Evolutionary conservation across 2,113 vertebrate genomes (phyloP).

Genomic region (Mesoclemmys tuberculata): DNA sequence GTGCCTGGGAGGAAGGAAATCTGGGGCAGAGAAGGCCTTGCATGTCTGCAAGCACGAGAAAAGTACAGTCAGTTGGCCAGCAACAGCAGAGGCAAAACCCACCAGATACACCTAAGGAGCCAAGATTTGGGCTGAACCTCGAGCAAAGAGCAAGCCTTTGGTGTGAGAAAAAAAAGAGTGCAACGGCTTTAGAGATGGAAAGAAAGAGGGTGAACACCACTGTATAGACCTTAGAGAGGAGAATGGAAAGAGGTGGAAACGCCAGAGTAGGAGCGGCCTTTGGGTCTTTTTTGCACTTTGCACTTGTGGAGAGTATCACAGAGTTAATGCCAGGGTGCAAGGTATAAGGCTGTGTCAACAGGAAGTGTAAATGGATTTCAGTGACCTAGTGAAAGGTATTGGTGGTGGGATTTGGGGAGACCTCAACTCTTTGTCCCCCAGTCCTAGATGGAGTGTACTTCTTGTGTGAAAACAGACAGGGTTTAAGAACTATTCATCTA

Average conservation of each 20-base stretch:
- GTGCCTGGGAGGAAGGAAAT: background rate
- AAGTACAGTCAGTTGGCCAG: background rate
- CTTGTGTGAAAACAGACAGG: background rate
- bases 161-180: background rate
- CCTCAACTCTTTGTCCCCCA: background rate
- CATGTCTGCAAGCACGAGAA: conserved; percentile 7
- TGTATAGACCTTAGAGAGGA: rapidly evolving
- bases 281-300: background rate
- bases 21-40: rapidly evolving
- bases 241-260: background rate
- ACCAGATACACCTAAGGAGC: background rate
- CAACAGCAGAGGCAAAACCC: background rate
- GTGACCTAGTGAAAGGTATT: background rate
- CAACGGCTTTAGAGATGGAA: background rate
- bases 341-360: background rate
- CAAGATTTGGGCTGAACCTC: background rate
- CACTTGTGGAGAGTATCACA: background rate
- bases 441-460: background rate
- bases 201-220: background rate
- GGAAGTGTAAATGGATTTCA: background rate
- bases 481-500: background rate
- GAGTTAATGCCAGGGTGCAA: background rate
- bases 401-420: background rate
- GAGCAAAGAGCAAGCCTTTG: background rate
- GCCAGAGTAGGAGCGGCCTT: background rate